Conservation (phyloP, 1,140 invertebrate genomes). For the Drosophila pseudoananassae region DNA sequence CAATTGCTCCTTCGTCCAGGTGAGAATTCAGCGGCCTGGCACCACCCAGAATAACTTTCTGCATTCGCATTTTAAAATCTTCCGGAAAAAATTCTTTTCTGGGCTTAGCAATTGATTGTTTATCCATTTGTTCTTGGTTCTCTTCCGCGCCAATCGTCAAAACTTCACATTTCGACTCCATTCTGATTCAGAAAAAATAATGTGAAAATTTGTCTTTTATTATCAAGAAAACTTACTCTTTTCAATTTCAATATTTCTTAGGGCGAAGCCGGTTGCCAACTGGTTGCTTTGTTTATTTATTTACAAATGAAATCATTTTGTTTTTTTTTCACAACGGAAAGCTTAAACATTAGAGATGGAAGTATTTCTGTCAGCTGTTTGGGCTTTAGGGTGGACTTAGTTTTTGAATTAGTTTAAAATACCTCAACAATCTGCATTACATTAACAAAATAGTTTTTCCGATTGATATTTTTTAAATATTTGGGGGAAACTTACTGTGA, state of each 20-base stretch:
- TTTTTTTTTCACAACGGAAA: background rate
- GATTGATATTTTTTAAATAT: too few species aligned
- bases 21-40: background rate
- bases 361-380: background rate
- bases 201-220: background rate
- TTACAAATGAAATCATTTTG: background rate
- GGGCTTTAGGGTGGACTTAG: background rate
- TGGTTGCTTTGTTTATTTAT: background rate
- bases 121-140: background rate
- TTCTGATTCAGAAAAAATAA: background rate
- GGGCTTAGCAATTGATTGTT: background rate
- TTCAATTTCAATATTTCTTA: background rate
- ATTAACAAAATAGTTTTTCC: too few species aligned
- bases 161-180: constrained; percentile 4
- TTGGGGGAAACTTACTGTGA: too few species aligned
- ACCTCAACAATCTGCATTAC: too few species aligned
- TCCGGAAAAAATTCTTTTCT: background rate
- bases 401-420: background rate
- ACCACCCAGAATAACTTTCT: constrained; percentile 19
- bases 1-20: background rate
- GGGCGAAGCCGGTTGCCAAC: too few species aligned
- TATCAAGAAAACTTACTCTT: constrained; percentile 1
- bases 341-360: background rate
- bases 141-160: constrained; percentile 10
- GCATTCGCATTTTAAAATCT: constrained; percentile 12